Conservation (phyloP, 1,140 invertebrate species). For the Cardiocondyla obscurior region DNA sequence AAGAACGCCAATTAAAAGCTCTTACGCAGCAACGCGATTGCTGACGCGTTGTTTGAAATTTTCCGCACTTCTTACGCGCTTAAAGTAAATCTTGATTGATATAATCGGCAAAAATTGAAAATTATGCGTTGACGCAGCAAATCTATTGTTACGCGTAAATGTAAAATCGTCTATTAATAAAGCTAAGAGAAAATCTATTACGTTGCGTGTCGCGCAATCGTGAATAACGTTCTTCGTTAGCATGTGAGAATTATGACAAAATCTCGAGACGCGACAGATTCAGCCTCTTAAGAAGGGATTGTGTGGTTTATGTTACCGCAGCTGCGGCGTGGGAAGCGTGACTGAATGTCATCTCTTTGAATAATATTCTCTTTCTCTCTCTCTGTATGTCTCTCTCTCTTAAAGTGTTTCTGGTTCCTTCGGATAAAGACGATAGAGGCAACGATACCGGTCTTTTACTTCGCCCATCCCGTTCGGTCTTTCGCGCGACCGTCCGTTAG, state of each 20-base stretch:
- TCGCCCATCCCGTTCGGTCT: too few species aligned
- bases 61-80: not conserved
- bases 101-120: not conserved
- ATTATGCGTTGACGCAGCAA: not conserved
- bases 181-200: not conserved
- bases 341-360: conserved; percentile 54
- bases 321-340: not conserved
- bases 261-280: not conserved
- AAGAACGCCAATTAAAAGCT: conserved; percentile 2
- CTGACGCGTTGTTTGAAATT: not conserved
- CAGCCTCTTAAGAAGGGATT: not conserved
- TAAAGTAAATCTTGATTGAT: not conserved
- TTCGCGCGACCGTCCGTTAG: not conserved
- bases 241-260: not conserved
- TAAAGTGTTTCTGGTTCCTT: conserved; percentile 48
- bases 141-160: not conserved
- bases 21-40: not conserved
- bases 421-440: conserved; percentile 44
- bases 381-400: conserved; percentile 4
- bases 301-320: conserved; percentile 3
- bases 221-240: not conserved
- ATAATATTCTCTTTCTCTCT: not conserved
- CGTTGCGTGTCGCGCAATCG: not conserved
- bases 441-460: conserved; percentile 46
- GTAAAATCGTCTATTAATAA: not conserved